Evolutionary conservation across 2,797 vertebrate genomes (phyloP).

Genomic region (Onychomys torridus): DNA sequence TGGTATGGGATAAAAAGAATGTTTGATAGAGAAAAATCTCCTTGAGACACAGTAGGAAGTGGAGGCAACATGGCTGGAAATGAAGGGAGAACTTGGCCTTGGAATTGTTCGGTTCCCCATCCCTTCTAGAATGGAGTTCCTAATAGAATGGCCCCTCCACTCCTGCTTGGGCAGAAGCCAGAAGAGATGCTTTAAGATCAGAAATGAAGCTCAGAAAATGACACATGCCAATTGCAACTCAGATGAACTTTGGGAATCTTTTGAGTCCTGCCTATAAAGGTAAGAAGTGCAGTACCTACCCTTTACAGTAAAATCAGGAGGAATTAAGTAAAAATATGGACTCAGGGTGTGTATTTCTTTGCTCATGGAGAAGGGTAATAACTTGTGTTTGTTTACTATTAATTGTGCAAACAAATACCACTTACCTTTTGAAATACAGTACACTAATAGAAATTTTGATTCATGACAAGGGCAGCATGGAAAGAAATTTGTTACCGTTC

Average conservation of each 20-base stretch:
- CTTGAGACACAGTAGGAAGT: background rate
- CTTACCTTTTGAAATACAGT: background rate
- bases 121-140: background rate
- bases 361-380: background rate
- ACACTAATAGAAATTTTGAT: background rate
- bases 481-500: background rate
- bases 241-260: background rate
- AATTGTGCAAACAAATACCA: background rate
- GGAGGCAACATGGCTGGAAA: background rate
- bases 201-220: background rate
- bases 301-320: background rate
- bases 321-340: background rate
- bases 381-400: background rate
- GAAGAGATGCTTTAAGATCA: background rate
- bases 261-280: background rate
- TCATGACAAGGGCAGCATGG: background rate
- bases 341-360: background rate
- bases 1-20: background rate
- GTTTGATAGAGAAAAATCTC: constrained; percentile 1
- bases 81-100: background rate
- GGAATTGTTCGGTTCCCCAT: background rate
- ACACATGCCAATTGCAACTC: background rate
- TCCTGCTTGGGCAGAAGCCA: background rate
- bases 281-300: background rate
- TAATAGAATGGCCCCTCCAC: background rate